Conservation (phyloP, 2,113 vertebrate species). For the Ptyas mucosa region DNA sequence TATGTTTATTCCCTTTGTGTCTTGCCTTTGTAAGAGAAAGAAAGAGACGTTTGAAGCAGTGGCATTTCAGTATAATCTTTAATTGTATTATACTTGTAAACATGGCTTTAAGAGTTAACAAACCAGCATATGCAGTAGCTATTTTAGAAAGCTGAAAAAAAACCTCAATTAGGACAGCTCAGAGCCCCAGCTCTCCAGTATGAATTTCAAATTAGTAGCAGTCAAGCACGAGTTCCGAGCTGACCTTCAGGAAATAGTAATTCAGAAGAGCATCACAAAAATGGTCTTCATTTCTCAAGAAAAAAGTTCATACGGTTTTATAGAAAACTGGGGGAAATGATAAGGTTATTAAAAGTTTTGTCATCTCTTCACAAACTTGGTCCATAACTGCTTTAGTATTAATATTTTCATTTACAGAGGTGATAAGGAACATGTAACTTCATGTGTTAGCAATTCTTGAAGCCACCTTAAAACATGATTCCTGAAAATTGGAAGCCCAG, state of each 20-base stretch:
- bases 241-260: not conserved
- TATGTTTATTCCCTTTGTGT: not conserved
- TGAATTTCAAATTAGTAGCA: not conserved
- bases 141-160: not conserved
- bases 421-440: not conserved
- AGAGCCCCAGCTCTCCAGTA: not conserved
- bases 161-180: not conserved
- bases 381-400: not conserved
- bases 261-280: not conserved
- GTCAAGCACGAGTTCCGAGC: not conserved
- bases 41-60: not conserved
- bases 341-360: not conserved
- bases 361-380: not conserved
- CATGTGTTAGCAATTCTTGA: not conserved
- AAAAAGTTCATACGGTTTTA: not conserved
- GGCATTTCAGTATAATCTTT: conserved; percentile 2
- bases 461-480: not conserved
- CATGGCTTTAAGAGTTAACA: not conserved
- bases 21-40: not conserved
- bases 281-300: not conserved
- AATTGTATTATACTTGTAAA: conserved; percentile 6
- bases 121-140: not conserved
- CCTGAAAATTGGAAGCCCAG: not conserved
- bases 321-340: not conserved
- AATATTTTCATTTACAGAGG: not conserved